phyloP scores from a whole-genome alignment of 2,888 invertebrate species.

The Bembecia ichneumoniformis region DNA sequence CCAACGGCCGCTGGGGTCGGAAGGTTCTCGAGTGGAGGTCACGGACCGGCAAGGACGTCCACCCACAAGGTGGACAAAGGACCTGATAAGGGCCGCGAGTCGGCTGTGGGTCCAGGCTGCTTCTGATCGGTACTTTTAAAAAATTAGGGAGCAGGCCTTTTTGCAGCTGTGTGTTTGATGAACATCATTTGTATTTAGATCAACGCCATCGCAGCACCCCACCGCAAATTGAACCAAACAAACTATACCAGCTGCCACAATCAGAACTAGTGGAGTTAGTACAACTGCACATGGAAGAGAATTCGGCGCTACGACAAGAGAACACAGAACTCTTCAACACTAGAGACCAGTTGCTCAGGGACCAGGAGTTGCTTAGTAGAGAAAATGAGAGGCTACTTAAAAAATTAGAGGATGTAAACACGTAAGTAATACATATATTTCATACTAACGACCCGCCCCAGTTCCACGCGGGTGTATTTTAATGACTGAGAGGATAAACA shows the following conservation, averaged over 20 bases:
- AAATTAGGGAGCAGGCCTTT: too few species aligned
- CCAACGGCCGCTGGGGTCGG: too few species aligned
- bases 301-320: constrained; percentile 83
- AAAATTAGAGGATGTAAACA: constrained; percentile 90
- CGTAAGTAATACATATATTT: constrained; percentile 71
- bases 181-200: constrained; percentile 21
- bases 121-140: too few species aligned
- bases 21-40: too few species aligned
- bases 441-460: too few species aligned
- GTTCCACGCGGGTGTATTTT: too few species aligned
- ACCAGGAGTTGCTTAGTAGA: constrained; percentile 90
- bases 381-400: constrained; percentile 92
- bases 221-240: constrained; percentile 79
- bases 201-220: constrained; percentile 56
- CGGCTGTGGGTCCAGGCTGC: too few species aligned
- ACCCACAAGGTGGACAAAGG: too few species aligned
- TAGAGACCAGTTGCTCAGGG: constrained; percentile 84
- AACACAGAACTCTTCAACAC: constrained; percentile 87
- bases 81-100: too few species aligned
- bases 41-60: too few species aligned
- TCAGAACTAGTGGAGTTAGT: constrained; percentile 86
- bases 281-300: constrained; percentile 87
- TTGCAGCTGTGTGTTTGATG: too few species aligned
- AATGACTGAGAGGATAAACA: too few species aligned
- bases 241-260: constrained; percentile 81